Evolutionary conservation across 2,888 invertebrate species (phyloP).

Genomic region (Dexiosoma caninum): DNA sequence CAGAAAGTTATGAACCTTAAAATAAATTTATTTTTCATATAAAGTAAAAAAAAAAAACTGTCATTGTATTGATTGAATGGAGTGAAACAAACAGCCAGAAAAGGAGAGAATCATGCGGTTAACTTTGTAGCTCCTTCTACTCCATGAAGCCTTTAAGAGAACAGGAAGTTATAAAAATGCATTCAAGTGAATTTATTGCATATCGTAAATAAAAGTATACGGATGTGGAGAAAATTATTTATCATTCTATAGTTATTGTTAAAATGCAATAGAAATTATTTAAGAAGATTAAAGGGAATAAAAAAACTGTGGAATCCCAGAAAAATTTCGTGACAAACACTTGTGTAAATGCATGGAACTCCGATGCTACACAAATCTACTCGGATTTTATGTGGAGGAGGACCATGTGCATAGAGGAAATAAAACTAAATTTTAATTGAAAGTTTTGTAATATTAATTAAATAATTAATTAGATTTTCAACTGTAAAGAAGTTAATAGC

Average conservation of each 20-base stretch:
- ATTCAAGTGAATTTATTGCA: slow-evolving; percentile 62
- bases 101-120: background rate
- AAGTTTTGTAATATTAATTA: no score
- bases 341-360: no score
- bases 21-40: background rate
- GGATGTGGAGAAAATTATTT: slow-evolving; percentile 47
- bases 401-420: no score
- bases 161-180: slow-evolving; percentile 60
- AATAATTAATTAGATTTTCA: no score
- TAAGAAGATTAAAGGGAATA: no score
- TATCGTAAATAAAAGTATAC: slow-evolving; percentile 56
- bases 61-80: background rate
- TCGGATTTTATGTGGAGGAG: no score
- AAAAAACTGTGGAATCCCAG: background rate
- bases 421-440: no score
- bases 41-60: slow-evolving; percentile 5
- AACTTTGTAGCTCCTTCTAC: background rate
- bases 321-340: background rate
- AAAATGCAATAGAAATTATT: background rate
- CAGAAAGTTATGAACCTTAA: slow-evolving; percentile 21
- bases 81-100: background rate
- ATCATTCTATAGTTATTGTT: slow-evolving; percentile 3
- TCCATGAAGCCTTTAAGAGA: slow-evolving; percentile 40
- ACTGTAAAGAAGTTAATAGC: no score
- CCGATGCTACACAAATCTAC: no score